These are phyloP conservation scores for Rafetus swinhoei DNA, from an alignment of 2,113 vertebrate genomes.

Conservation along the genomic window DNA sequence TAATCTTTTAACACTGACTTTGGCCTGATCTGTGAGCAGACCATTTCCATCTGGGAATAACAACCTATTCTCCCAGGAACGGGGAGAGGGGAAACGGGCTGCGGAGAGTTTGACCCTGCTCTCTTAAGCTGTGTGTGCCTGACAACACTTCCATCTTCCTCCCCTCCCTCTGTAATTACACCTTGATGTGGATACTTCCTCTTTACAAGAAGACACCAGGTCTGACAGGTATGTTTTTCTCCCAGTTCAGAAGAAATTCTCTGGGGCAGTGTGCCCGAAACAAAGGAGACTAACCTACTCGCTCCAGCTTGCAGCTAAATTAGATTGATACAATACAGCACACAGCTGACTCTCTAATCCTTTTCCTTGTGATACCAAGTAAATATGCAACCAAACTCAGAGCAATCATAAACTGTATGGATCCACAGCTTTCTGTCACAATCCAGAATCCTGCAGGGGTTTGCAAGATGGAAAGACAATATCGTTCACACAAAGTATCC, in stretches of 20 bases:
- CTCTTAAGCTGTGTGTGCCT: not conserved
- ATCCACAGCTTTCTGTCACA: slow-evolving; percentile 57
- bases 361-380: slow-evolving; percentile 65
- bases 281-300: slow-evolving; percentile 38
- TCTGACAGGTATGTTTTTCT: slow-evolving; percentile 54
- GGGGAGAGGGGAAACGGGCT: not conserved
- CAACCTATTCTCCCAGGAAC: not conserved
- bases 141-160: slow-evolving; percentile 11
- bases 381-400: slow-evolving; percentile 69
- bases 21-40: slow-evolving; percentile 51
- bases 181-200: slow-evolving; percentile 63
- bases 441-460: slow-evolving; percentile 51
- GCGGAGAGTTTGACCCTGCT: not conserved
- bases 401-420: slow-evolving; percentile 66
- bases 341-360: slow-evolving; percentile 47
- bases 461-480: slow-evolving; percentile 67
- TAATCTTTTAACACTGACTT: slow-evolving; percentile 65
- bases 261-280: slow-evolving; percentile 53
- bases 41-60: slow-evolving; percentile 27
- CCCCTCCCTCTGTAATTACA: slow-evolving; percentile 23
- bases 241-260: slow-evolving; percentile 51
- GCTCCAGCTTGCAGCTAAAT: slow-evolving; percentile 26
- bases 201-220: slow-evolving; percentile 41
- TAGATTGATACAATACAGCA: not conserved
- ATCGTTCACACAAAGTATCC: slow-evolving; percentile 52